Evolutionary conservation across 2,888 invertebrate species (phyloP).

Genomic region (Lasioglossum pauxillum): DNA sequence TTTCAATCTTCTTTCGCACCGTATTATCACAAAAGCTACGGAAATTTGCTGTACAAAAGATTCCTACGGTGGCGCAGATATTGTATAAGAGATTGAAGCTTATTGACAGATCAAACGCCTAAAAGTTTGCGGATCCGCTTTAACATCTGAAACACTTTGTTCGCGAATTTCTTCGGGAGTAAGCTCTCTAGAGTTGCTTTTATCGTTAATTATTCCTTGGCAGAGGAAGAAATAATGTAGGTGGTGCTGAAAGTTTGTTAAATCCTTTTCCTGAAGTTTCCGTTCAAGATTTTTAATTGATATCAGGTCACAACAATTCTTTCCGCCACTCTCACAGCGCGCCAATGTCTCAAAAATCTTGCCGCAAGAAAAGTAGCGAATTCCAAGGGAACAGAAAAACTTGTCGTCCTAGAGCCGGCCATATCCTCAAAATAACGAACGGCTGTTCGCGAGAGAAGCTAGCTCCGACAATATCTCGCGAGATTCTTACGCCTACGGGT

Average conservation of each 20-base stretch:
- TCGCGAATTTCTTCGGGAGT: not conserved
- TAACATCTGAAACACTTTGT: not conserved
- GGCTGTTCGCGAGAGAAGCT: not conserved
- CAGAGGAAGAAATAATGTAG: not conserved
- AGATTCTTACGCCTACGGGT: constrained; percentile 40
- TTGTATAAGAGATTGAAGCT: not conserved
- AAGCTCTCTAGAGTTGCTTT: not conserved
- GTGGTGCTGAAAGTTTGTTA: not conserved
- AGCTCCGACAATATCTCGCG: constrained; percentile 3
- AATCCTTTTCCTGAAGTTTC: not conserved
- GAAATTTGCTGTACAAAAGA: not conserved
- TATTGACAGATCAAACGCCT: not conserved
- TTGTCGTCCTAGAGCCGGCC: not conserved
- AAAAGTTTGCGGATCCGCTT: not conserved
- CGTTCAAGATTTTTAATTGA: not conserved
- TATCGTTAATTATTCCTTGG: not conserved
- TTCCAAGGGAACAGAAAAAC: not conserved
- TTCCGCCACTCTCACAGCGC: not conserved
- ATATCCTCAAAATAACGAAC: constrained; percentile 8
- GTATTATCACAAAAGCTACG: not conserved
- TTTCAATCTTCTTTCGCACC: not conserved
- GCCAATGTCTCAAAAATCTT: not conserved
- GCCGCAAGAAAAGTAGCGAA: not conserved
- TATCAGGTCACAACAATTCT: not conserved
- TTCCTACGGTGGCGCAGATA: not conserved